Evolutionary conservation across 2,113 vertebrate species (phyloP), one percentile per base, ranked within the genome.

Genomic region (Catharus minimus): DNA sequence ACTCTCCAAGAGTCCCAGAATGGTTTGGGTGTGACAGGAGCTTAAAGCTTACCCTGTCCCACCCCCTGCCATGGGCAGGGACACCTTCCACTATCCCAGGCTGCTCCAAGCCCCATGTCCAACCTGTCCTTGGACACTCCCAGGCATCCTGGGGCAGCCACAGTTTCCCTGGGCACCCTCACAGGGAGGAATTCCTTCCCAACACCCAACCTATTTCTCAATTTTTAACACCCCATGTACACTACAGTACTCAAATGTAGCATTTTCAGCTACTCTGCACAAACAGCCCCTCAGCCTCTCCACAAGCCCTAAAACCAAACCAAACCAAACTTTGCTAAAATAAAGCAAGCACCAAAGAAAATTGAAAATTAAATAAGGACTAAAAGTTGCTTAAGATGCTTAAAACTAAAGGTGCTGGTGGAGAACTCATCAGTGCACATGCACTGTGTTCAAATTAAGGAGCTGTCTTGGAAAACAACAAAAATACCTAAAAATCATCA

Each of bases 231-330:
- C 5, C 15, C 50, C 15, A n/a, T 0, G 5, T 66, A 46, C n/a
- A 11, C n/a, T 15, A 8, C 0, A 0, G 12, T 20, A 16, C 27
- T 50, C 2, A 1, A 44, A 46, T 0, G 0, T 1, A 17, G 5
- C 39, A 61, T 26, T 53, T 17, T 19, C 15, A 55, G 21, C 22
- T 19, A 5, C 39, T 67, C 22, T 24, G 58, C 27, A 55, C 33
- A 11, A 62, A 66, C 0, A 71, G 11, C 1, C 2, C 20, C 49
- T 68, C 1, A 64, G 24, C 3, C 2, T 33, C 41, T 33, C 58
- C 67, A 49, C 0, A 0, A 75, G 41, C 12, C 14, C 46, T 24
- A 18, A 18, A 55, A 79, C 5, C 20, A 60, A 81, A 66, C 4
- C 21, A 43, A 61, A 56, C 20, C 6, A 33, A 91, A 47, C 16